These are phyloP conservation scores for Penelope pileata DNA, from an alignment of 2,113 vertebrate species.

Conservation along the genomic window DNA sequence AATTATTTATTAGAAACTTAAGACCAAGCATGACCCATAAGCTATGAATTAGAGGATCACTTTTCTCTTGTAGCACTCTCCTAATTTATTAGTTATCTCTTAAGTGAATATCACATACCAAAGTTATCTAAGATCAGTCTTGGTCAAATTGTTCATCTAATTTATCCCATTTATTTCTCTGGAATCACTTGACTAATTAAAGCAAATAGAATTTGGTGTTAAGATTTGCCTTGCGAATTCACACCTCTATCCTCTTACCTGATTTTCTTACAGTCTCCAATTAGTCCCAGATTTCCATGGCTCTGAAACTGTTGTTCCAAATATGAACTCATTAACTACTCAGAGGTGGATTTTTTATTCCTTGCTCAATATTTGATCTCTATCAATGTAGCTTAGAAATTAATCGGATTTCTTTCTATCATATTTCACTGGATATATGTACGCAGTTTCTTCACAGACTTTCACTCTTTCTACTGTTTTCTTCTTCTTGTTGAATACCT, in stretches of 20 bases:
- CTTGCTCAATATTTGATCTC: slow-evolving; percentile 6
- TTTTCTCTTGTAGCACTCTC: background rate
- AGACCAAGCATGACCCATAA: background rate
- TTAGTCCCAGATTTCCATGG: background rate
- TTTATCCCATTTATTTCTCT: background rate
- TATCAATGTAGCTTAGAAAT: background rate
- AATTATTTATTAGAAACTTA: background rate
- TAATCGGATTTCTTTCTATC: background rate
- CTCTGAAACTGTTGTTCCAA: background rate
- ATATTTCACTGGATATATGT: background rate
- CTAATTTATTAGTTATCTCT: background rate
- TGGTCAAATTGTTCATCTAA: background rate
- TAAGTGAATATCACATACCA: background rate
- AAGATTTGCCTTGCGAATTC: background rate
- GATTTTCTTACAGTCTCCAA: background rate
- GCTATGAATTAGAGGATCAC: background rate
- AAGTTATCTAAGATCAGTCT: background rate
- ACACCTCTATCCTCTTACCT: background rate
- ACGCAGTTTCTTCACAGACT: background rate
- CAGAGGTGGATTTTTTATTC: slow-evolving; percentile 1
- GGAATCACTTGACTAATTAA: background rate
- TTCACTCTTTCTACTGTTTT: background rate
- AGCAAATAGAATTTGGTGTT: background rate
- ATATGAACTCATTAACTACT: background rate
- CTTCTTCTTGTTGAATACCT: background rate